Evolutionary conservation across 2,888 invertebrate species (phyloP).

Genomic region (Agrotis clavis): DNA sequence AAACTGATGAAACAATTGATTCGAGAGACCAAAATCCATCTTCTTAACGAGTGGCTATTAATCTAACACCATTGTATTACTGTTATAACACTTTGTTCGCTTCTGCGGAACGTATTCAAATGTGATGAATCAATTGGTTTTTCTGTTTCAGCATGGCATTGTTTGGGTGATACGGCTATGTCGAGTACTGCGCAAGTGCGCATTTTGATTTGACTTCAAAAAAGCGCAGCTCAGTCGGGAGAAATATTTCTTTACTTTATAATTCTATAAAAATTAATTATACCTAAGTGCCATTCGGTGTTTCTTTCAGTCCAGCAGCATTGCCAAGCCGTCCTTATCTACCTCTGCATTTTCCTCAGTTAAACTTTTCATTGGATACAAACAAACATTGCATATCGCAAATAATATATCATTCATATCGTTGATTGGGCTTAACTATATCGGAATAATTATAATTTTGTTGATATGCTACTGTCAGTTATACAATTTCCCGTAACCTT

Average conservation of each 20-base stretch:
- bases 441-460: neutral
- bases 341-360: neutral
- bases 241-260: too few relatives aligned
- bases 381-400: neutral
- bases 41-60: conserved; percentile 13
- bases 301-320: too few relatives aligned
- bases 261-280: too few relatives aligned
- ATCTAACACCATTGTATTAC: conserved; percentile 22
- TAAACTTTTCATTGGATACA: neutral
- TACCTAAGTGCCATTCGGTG: too few relatives aligned
- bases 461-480: too few relatives aligned
- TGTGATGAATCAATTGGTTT: conserved; percentile 18
- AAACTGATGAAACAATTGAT: conserved; percentile 14
- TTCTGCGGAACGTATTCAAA: too few relatives aligned
- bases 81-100: conserved; percentile 9
- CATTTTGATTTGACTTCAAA: too few relatives aligned
- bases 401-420: neutral
- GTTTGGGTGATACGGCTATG: conserved; percentile 15
- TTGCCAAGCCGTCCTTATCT: too few relatives aligned
- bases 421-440: neutral
- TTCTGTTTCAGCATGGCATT: conserved; percentile 14
- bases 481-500: neutral
- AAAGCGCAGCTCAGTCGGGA: too few relatives aligned
- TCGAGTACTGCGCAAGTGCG: neutral
- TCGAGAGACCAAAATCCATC: conserved; percentile 4